A percentile compares a stretch with the other conserved stretches of the same genome.
Evolutionary conservation across 2,888 invertebrate species (phyloP).

Genomic region (Iselma pallidipennis): DNA sequence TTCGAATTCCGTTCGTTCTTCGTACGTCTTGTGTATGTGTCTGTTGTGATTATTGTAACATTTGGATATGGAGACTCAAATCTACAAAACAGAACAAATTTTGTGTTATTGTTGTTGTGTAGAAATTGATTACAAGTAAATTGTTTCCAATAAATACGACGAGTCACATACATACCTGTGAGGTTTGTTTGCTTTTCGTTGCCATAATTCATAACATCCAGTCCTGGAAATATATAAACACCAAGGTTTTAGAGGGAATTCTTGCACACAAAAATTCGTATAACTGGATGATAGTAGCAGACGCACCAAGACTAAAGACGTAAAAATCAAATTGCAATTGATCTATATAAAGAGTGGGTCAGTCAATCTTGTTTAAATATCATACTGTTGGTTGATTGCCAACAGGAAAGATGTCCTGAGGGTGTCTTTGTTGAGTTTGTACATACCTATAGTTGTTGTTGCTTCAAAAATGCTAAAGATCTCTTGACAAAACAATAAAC

Average conservation of each 20-base stretch:
- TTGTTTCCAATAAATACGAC: no score
- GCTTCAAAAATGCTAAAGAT: neutral
- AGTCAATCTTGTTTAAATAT: constrained; percentile 55
- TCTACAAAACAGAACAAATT: constrained; percentile 39
- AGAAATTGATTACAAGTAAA: constrained; percentile 6
- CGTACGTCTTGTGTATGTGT: constrained; percentile 38
- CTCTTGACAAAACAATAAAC: constrained; percentile 1
- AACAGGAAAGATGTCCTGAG: constrained; percentile 31
- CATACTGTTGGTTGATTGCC: constrained; percentile 54
- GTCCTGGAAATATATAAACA: constrained; percentile 10
- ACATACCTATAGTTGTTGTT: neutral
- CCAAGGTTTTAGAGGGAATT: neutral
- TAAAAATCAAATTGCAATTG: constrained; percentile 46
- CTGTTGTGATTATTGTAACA: constrained; percentile 8
- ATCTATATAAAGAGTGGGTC: constrained; percentile 59
- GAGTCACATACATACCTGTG: constrained; percentile 43
- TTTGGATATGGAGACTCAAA: constrained; percentile 34
- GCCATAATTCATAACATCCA: constrained; percentile 42
- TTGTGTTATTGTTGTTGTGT: constrained; percentile 6
- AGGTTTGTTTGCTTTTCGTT: constrained; percentile 37
- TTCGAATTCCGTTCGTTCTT: constrained; percentile 28
- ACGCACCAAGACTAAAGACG: constrained; percentile 24
- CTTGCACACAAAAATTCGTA: no score
- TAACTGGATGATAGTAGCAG: constrained; percentile 3
- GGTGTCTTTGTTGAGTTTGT: constrained; percentile 7